phyloP scores from a whole-genome alignment of 2,888 invertebrate species.

The Conus canariensis region DNA sequence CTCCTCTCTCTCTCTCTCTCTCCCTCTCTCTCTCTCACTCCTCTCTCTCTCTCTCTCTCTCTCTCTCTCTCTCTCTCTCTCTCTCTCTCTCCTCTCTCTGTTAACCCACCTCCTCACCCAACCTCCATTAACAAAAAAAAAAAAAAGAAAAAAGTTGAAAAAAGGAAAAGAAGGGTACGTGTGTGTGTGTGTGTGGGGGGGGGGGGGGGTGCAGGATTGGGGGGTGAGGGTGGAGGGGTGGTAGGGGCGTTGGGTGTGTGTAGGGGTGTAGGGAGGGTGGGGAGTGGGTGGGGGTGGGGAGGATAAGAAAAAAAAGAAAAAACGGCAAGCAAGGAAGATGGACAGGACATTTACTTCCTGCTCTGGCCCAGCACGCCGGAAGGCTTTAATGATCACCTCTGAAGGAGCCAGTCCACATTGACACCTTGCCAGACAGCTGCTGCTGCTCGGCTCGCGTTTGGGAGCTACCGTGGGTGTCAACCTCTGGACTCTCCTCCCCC shows the following conservation, averaged over 20 bases:
- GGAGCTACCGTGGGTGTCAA: not conserved
- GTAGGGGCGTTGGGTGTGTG: too few relatives aligned
- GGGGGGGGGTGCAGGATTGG: too few relatives aligned
- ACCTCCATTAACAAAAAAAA: too few relatives aligned
- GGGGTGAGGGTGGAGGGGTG: not conserved
- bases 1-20: not conserved
- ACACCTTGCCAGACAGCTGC: constrained; percentile 14
- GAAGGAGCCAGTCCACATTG: not conserved
- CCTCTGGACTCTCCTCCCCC: not conserved
- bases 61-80: too few relatives aligned
- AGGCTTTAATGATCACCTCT: not conserved
- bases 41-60: constrained; percentile 1
- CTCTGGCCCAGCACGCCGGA: not conserved
- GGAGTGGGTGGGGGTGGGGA: not conserved
- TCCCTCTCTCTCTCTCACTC: not conserved
- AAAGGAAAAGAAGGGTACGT: too few relatives aligned
- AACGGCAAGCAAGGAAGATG: not conserved
- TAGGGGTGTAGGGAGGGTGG: not conserved
- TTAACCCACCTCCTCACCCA: not conserved
- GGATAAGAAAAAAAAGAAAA: not conserved
- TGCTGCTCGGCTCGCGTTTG: not conserved
- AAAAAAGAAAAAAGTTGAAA: too few relatives aligned
- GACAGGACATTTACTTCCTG: constrained; percentile 18
- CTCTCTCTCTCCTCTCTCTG: too few relatives aligned
- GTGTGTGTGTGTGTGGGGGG: too few relatives aligned